Conservation (phyloP, 2,888 invertebrate species). For the Troglohyphantes excavatus region DNA sequence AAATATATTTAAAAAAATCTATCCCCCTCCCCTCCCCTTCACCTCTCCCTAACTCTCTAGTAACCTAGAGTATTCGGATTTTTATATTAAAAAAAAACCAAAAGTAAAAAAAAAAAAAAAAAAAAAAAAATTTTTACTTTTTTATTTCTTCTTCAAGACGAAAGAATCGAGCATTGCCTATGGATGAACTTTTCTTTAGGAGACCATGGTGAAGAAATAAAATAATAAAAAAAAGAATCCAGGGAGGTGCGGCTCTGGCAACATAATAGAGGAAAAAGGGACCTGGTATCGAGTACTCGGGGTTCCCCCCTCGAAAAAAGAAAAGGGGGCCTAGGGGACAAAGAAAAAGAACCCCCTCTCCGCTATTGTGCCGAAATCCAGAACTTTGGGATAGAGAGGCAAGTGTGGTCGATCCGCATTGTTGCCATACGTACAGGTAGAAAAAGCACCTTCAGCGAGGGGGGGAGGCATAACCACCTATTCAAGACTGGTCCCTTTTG, state of each 20-base stretch:
- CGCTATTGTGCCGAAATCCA: conserved; percentile 49
- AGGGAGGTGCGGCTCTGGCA: conserved; percentile 64
- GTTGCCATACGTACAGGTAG: conserved; percentile 60
- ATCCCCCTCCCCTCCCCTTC: too few species aligned
- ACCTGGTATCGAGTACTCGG: conserved; percentile 38
- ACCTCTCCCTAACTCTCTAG: conserved; percentile 64
- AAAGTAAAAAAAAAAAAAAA: conserved; percentile 15
- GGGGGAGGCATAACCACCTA: conserved; percentile 67
- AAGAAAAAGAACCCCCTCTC: too few species aligned
- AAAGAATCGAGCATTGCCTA: conserved; percentile 60
- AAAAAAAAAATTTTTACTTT: conserved; percentile 29
- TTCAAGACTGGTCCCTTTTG: conserved; percentile 49
- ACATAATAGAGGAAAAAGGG: conserved; percentile 36
- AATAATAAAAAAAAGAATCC: conserved; percentile 48
- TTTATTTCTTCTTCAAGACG: conserved; percentile 18
- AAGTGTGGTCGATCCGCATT: conserved; percentile 76
- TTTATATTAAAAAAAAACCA: conserved; percentile 11
- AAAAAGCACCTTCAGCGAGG: conserved; percentile 72
- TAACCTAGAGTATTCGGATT: conserved; percentile 75
- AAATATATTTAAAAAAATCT: background rate
- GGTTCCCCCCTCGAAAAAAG: conserved; percentile 20
- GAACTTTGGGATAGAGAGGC: conserved; percentile 58
- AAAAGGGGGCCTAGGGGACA: conserved; percentile 36
- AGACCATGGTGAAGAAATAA: conserved; percentile 44
- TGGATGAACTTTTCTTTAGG: conserved; percentile 76